Conservation (phyloP, 2,113 vertebrate genomes). For the Callocephalon fimbriatum region DNA sequence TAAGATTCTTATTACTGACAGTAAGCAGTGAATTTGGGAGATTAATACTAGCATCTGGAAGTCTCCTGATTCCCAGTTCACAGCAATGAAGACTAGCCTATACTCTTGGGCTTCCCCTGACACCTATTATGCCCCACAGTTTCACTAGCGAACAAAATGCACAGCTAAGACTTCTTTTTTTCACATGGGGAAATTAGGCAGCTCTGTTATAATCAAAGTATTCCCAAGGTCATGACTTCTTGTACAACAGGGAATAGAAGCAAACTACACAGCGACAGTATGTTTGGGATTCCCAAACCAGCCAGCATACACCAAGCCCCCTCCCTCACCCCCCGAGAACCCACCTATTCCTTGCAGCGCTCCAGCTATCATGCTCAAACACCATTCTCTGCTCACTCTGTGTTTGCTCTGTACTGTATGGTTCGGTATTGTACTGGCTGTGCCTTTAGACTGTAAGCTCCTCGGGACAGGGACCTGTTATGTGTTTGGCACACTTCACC, state of each 20-base stretch:
- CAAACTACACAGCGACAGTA: neutral
- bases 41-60: neutral
- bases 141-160: neutral
- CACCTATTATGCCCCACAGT: neutral
- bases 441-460: constrained; percentile 70
- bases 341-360: constrained; percentile 70
- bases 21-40: neutral
- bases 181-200: neutral
- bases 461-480: constrained; percentile 68
- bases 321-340: constrained; percentile 24
- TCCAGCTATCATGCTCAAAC: constrained; percentile 65
- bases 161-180: neutral
- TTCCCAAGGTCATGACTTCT: neutral
- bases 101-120: neutral
- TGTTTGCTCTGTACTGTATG: constrained; percentile 69
- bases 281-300: constrained; percentile 1
- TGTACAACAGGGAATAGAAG: neutral
- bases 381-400: constrained; percentile 70
- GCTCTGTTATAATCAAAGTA: neutral
- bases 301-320: constrained; percentile 29
- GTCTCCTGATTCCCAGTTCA: neutral
- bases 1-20: neutral
- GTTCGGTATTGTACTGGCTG: constrained; percentile 66
- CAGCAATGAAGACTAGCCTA: neutral
- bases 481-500: constrained; percentile 70